Base-by-base conservation (phyloP, 2,797 vertebrate species). In the Peromyscus attwateri region DNA sequence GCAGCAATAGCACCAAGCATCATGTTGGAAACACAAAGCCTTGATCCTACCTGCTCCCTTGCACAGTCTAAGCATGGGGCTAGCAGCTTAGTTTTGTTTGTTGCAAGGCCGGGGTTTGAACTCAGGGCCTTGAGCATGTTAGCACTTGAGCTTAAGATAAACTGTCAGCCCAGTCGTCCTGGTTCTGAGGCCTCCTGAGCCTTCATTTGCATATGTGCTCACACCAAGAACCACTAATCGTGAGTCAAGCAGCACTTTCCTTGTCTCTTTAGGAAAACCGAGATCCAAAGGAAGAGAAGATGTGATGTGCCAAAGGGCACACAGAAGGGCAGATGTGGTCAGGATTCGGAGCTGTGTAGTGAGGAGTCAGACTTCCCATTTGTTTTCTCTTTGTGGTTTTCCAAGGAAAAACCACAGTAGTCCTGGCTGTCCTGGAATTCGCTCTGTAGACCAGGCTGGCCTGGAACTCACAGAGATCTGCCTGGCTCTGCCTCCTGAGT, bases 1-100 rank as follows among this genome's bases (percentile, higher is more conserved):
- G 60, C 6, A 9, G 11, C 16, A 6, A 27, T 16, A 3, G 17
- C 0, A 4, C 7, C 19, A 2, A 88, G 66, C 9, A 7, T 1
- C 13, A 0, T 14, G 57, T 12, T 27, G 81, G n/a, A 92, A 37
- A 75, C 2, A 7, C 75, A 70, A 49, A 70, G 7, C 81, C 10
- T 6, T 9, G 37, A 6, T 19, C 7, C 43, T 6, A 1, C 31
- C 43, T 40, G 3, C 40, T 21, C 25, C 3, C 23, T 71, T 55
- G 6, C 89, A 68, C 0, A 1, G 9, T 57, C 27, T 3, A 19
- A 31, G 34, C 34, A n/a, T 19, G 4, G 19, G 91, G 57, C 29
- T 11, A n/a, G 76, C 34, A 23, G 5, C 12, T 23, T 40, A 64
- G 60, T 19, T 37, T 66, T 82, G 16, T 60, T 60, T 43, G 43